Evolutionary conservation across 2,797 vertebrate genomes (phyloP), one percentile per base, ranked within the genome.

Genomic region (Oryzias sinensis): DNA sequence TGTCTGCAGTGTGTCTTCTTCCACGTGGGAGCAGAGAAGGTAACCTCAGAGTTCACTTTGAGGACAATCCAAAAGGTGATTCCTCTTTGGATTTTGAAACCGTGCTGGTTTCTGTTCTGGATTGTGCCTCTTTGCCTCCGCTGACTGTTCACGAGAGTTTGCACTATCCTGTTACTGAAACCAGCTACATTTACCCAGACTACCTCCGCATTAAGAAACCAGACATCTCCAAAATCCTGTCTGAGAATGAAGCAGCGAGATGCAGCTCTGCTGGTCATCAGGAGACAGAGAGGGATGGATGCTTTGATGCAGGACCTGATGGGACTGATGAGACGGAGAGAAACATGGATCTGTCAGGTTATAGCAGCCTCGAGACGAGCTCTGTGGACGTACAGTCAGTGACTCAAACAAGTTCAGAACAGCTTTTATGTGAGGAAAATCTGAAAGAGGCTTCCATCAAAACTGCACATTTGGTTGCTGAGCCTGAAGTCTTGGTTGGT

Each of bases 121-220:
- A 77, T 59, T 90, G 80, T 42, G 88, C 91, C 5, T 92, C 91
- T 55, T 74, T 93, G 56, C 93, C 91, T 52, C 92, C 91, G 0
- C 62, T 92, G 56, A 93, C 80, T 2, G 88, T 92, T 27, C 83
- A 90, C 3, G 93, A 93, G 81, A 90, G 66, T 68, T 83, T 93
- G 65, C 81, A 82, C 52, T 74, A 93, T 67, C 91, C 91, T 41
- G 89, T 93, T 55, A 80, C 84, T 16, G 93, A 93, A 70, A 81
- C 86, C 59, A 91, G 89, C 69, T 93, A 83, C 55, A 90, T 65
- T 68, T 87, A 89, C 51, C 77, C 79, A 56, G 87, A 90, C 13
- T 86, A 81, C 62, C 81, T 90, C 14, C 47, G 47, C 58, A 63
- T 49, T 33, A 83, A 67, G 56, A 85, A 80, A 53, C 68, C 75